Evolutionary conservation across 2,797 vertebrate species (phyloP), one percentile per base, ranked within the genome.

Genomic region (Hafferia zeledoni): DNA sequence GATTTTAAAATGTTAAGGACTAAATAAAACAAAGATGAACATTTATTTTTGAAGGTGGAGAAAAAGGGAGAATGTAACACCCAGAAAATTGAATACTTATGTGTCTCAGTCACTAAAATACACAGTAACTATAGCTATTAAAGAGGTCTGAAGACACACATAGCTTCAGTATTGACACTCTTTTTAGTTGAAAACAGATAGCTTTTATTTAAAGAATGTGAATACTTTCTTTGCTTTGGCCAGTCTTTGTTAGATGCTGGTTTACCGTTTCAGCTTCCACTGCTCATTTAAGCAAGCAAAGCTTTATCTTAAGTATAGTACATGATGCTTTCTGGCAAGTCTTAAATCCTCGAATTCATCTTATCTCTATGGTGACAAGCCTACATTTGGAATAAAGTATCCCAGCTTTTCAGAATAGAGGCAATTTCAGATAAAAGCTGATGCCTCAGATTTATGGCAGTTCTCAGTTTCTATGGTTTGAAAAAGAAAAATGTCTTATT

Each of bases 351-450:
- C 93, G 90, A 89, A 96, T 94, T 95, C 81, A 77, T 94, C 88
- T 96, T 96, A 96, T 96, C 94, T 96, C 91, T 94, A 90, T 93
- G 94, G 95, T 96, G 95, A 96, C 94, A 95, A 95, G 89, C 44
- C 69, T 95, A 83, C 74, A 93, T 92, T 96, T 85, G 33, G 69
- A 93, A 89, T 77, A 94, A 95, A 96, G 78, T 77, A 87, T 67
- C 67, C 93, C 35, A 5, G 53, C 81, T 89, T 95, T 92, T 83
- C 87, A 60, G 55, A 81, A 53, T 39, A 83, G 59, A 83, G 63
- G 78, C 2, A 0, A 65, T 85, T 79, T 85, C 83, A 95, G 94
- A 94, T 89, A 97, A 94, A 82, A 90, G 39, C 50, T 52, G 65
- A 69, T 86, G 37, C 30, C 39, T 84, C 65, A 91, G 77, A 94